Percentiles rank a stretch among this genome's conserved stretches.
phyloP scores from a whole-genome alignment of 2,113 vertebrate species.

The Muntiacus muntjak region DNA sequence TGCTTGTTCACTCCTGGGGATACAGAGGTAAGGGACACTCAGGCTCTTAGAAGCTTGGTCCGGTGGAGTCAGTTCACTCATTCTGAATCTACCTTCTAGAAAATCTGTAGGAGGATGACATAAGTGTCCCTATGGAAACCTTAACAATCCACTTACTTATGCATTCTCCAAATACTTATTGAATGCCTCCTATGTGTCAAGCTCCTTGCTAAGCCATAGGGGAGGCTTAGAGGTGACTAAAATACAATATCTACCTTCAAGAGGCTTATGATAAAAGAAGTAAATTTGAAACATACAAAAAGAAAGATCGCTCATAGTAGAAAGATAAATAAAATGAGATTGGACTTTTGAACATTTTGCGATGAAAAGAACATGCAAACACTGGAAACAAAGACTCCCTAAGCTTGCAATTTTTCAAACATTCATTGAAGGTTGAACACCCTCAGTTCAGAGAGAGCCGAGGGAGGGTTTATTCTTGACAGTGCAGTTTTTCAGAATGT shows the following conservation, averaged over 20 bases:
- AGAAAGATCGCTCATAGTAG: neutral
- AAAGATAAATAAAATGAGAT: constrained; percentile 6
- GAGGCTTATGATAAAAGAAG: neutral
- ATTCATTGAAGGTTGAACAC: neutral
- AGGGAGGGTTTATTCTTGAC: neutral
- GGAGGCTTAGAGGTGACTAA: neutral
- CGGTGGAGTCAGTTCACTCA: neutral
- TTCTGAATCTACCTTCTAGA: neutral
- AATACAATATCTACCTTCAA: neutral
- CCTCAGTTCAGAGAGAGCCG: constrained; percentile 4
- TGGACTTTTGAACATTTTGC: neutral
- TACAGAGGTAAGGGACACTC: neutral
- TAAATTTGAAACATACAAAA: neutral
- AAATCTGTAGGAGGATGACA: neutral
- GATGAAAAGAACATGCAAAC: neutral
- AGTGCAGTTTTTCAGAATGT: constrained; percentile 44
- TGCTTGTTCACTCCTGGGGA: neutral
- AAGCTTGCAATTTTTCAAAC: neutral
- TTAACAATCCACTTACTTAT: neutral
- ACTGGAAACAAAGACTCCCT: neutral
- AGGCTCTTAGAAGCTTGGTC: neutral
- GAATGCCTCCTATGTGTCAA: neutral
- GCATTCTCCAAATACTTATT: neutral
- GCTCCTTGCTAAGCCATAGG: neutral
- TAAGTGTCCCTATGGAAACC: neutral